Percentiles rank a stretch among this genome's conserved stretches.
These are phyloP conservation scores for Temnothorax longispinosus DNA, from an alignment of 1,140 invertebrate species.

Conservation along the genomic window DNA sequence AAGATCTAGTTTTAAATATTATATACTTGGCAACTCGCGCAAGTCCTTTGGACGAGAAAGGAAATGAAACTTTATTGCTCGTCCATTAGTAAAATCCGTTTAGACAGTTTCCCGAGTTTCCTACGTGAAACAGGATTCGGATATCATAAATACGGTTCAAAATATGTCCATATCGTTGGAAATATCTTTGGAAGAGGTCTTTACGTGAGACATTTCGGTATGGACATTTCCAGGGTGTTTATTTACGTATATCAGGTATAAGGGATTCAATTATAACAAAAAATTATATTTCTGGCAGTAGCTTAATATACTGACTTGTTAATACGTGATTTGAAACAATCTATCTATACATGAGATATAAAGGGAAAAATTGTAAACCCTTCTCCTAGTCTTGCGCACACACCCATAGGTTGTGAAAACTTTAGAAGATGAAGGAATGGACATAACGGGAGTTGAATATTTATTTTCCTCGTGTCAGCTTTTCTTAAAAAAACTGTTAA, in stretches of 20 bases:
- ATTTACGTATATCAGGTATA: slow-evolving; percentile 48
- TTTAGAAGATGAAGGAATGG: slow-evolving; percentile 30
- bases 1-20: slow-evolving; percentile 50
- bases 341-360: not conserved
- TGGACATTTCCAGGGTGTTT: not conserved
- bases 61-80: slow-evolving; percentile 37
- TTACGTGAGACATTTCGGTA: not conserved
- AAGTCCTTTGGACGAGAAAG: slow-evolving; percentile 40
- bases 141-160: not conserved
- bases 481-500: slow-evolving; percentile 26
- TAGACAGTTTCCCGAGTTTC: not conserved
- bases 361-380: not conserved
- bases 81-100: slow-evolving; percentile 2
- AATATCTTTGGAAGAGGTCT: slow-evolving; percentile 6
- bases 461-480: slow-evolving; percentile 25
- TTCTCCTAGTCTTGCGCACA: not conserved
- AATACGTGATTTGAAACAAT: not conserved
- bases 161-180: not conserved
- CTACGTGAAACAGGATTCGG: not conserved
- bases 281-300: not conserved
- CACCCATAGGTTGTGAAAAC: not conserved
- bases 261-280: not conserved
- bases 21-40: slow-evolving; percentile 43
- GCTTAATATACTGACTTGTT: not conserved
- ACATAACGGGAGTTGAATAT: slow-evolving; percentile 19